Conservation (phyloP, 2,113 vertebrate genomes). For the Actinemys pallida region DNA sequence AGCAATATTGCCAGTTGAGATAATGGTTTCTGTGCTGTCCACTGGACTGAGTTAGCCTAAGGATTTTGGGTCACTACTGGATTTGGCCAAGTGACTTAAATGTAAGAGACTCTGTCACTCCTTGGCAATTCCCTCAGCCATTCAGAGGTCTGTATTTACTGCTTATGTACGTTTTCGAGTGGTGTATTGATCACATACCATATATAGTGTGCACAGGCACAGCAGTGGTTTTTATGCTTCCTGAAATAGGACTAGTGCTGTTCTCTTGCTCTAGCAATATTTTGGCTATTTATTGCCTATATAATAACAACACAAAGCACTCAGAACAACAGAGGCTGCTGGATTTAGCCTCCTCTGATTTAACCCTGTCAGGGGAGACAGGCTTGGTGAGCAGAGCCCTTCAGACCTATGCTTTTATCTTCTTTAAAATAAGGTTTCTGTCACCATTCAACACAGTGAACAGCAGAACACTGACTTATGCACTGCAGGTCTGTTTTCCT, state of each 20-base stretch:
- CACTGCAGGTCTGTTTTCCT: background rate
- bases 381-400: background rate
- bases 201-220: rapidly evolving
- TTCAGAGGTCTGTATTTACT: background rate
- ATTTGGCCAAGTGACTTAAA: background rate
- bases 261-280: background rate
- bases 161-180: background rate
- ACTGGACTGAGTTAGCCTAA: background rate
- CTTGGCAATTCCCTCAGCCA: background rate
- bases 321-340: background rate
- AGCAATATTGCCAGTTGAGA: background rate
- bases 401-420: background rate
- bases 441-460: background rate
- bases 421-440: background rate
- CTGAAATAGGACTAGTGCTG: background rate
- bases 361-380: background rate
- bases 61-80: background rate
- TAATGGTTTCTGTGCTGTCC: background rate
- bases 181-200: background rate
- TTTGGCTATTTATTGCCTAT: background rate
- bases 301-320: background rate
- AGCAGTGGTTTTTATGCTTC: background rate
- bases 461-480: rapidly evolving
- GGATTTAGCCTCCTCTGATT: background rate
- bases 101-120: background rate